Conservation (phyloP, 2,888 invertebrate genomes). For the Synanthedon formicaeformis region DNA sequence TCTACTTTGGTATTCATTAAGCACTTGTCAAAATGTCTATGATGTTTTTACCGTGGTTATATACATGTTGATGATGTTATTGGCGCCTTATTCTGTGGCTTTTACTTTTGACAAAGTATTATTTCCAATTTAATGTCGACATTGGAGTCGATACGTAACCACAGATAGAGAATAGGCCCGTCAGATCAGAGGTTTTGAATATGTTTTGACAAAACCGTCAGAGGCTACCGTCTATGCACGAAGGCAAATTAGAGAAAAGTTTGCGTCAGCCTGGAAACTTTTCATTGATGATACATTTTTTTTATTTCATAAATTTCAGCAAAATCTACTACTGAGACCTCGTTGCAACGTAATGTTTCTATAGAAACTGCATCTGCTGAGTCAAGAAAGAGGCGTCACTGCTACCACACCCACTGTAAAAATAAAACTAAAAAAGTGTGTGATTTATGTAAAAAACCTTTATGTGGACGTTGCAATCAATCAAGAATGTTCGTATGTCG, state of each 20-base stretch:
- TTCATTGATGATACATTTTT: not conserved
- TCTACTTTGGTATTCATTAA: too few relatives aligned
- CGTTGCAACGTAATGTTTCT: not conserved
- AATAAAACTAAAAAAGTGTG: not conserved
- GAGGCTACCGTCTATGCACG: not conserved
- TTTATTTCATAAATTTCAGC: not conserved
- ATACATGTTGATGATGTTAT: too few relatives aligned
- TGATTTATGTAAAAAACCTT: not conserved
- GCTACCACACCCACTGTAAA: not conserved
- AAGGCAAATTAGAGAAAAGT: slow-evolving; percentile 1
- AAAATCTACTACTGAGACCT: not conserved
- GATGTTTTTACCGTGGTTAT: too few relatives aligned
- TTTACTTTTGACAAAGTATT: too few relatives aligned
- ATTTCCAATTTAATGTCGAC: too few relatives aligned
- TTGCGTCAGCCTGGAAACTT: not conserved
- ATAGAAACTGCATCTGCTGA: not conserved
- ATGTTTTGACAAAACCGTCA: not conserved
- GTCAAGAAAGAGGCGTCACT: not conserved
- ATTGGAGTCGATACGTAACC: too few relatives aligned
- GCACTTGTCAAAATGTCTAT: too few relatives aligned
- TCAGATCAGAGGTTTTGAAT: too few relatives aligned
- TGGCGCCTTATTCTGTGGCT: too few relatives aligned
- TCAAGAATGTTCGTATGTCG: not conserved
- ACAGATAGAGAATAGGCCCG: too few relatives aligned
- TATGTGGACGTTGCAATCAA: slow-evolving; percentile 1